Evolutionary conservation across 1,140 invertebrate genomes (phyloP).

Genomic region (Drepana arcuata): DNA sequence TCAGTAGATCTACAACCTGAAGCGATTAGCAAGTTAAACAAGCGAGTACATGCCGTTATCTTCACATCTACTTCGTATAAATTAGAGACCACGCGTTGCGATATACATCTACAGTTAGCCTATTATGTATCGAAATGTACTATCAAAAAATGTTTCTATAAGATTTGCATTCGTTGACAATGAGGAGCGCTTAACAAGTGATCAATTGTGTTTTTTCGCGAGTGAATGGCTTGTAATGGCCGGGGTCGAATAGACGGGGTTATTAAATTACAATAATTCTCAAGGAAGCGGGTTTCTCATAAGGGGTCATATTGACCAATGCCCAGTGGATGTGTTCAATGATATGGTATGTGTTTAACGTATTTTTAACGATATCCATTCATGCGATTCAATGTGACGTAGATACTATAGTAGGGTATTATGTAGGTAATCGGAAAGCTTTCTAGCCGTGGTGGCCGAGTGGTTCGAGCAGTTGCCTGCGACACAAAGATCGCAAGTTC

Average conservation of each 20-base stretch:
- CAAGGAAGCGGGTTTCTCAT: conserved; percentile 21
- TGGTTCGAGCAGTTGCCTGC: too few species aligned
- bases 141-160: conserved; percentile 9
- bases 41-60: conserved; percentile 41
- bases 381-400: too few species aligned
- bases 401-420: too few species aligned
- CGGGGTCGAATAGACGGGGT: conserved; percentile 25
- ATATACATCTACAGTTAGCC: conserved; percentile 31
- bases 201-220: conserved; percentile 53
- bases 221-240: conserved; percentile 40
- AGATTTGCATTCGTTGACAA: conserved; percentile 39
- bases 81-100: conserved; percentile 44
- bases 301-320: conserved; percentile 26
- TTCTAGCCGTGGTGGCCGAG: too few species aligned
- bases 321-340: conserved; percentile 7
- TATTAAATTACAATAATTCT: conserved; percentile 66
- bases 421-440: too few species aligned
- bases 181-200: conserved; percentile 41
- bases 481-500: too few species aligned
- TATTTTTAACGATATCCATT: too few species aligned
- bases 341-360: too few species aligned
- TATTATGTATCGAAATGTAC: neutral
- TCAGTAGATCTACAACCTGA: conserved; percentile 47
- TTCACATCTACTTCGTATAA: conserved; percentile 37
- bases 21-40: conserved; percentile 62